Percentiles rank a stretch among this genome's conserved stretches.
Conservation (phyloP, 2,888 invertebrate genomes). For the Melanophora roralis region DNA sequence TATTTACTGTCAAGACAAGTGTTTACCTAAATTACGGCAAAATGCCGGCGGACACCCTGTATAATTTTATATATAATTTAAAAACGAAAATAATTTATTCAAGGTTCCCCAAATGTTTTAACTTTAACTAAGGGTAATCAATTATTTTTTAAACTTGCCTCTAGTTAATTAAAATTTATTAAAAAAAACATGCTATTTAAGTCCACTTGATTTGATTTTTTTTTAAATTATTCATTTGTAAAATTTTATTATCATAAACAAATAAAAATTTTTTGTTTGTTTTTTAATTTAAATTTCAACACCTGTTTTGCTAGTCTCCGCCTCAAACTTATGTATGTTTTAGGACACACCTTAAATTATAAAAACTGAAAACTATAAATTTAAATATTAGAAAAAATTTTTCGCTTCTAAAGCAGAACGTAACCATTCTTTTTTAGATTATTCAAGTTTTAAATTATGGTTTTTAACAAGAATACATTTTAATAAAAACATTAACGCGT, state of each 20-base stretch:
- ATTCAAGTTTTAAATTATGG: conserved; percentile 15
- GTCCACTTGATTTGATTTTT: conserved; percentile 19
- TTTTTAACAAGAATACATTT: too few relatives aligned
- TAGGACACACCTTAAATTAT: conserved; percentile 51
- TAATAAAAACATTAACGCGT: too few relatives aligned
- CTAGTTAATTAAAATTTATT: conserved; percentile 8
- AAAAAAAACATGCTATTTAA: too few relatives aligned
- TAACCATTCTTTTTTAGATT: not conserved
- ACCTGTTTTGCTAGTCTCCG: conserved; percentile 47
- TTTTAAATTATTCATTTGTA: not conserved
- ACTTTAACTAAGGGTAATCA: too few relatives aligned
- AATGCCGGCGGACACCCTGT: too few relatives aligned
- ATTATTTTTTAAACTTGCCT: not conserved
- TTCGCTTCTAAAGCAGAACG: not conserved
- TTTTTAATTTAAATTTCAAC: conserved; percentile 42
- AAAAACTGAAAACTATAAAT: too few relatives aligned
- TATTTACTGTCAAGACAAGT: too few relatives aligned
- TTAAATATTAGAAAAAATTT: conserved; percentile 11
- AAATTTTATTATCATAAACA: not conserved
- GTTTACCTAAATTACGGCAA: too few relatives aligned
- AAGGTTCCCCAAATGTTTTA: too few relatives aligned
- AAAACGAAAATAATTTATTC: too few relatives aligned
- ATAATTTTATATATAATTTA: too few relatives aligned
- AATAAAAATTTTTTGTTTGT: not conserved
- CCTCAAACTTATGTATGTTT: conserved; percentile 5